phyloP scores from a whole-genome alignment of 35 echinoderm and acorn worm species.

The Anneissia japonica region DNA sequence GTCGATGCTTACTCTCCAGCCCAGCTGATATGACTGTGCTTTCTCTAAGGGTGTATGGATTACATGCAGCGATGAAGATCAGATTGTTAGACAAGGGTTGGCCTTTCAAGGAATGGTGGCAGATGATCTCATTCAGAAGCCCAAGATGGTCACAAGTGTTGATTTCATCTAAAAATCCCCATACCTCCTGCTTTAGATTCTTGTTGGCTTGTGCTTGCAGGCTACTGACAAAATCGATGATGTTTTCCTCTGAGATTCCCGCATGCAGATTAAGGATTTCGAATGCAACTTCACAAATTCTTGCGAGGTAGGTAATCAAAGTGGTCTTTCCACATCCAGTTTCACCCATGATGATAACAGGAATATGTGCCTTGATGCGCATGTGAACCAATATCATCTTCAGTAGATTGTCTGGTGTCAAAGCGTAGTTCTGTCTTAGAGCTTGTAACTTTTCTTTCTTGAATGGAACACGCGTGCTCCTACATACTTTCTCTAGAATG shows the following conservation, averaged over 20 bases:
- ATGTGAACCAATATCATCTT: constrained; percentile 39
- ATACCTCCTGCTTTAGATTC: constrained; percentile 23
- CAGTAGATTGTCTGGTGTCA: constrained; percentile 35
- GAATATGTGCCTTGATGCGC: constrained; percentile 24
- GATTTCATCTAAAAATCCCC: constrained; percentile 40
- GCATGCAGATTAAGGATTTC: constrained; percentile 29
- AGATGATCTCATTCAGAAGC: constrained; percentile 20
- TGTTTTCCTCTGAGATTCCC: constrained; percentile 1
- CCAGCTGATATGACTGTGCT: background rate
- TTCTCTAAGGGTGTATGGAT: constrained; percentile 19
- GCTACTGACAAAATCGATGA: constrained; percentile 5
- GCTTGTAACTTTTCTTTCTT: background rate
- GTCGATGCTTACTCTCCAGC: constrained; percentile 5
- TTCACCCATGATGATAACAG: constrained; percentile 42
- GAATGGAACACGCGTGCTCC: constrained; percentile 17
- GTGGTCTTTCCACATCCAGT: constrained; percentile 46
- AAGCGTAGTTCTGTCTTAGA: constrained; percentile 7
- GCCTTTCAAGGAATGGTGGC: constrained; percentile 18
- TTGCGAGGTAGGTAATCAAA: constrained; percentile 20
- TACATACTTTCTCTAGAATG: constrained; percentile 20
- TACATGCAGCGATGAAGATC: constrained; percentile 30
- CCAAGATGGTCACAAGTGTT: constrained; percentile 42
- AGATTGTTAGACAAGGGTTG: constrained; percentile 21
- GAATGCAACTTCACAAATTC: constrained; percentile 31
- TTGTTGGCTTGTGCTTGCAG: background rate